These are phyloP conservation scores for Eubasilissa regina DNA, from an alignment of 1,140 invertebrate genomes.

Conservation along the genomic window DNA sequence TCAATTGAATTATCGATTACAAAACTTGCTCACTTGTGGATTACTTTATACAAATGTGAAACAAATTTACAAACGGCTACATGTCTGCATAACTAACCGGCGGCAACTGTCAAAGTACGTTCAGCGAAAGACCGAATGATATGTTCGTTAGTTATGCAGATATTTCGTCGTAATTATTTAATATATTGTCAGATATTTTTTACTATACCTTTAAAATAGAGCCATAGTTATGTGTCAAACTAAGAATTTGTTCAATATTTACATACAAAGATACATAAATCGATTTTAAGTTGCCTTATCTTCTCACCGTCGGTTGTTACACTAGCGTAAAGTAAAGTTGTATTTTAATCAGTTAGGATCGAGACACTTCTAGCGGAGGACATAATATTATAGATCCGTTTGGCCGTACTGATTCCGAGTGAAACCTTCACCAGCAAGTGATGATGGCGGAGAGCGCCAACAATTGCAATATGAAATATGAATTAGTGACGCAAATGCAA, in stretches of 20 bases:
- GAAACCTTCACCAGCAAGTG: neutral
- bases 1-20: constrained; percentile 55
- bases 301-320: constrained; percentile 61
- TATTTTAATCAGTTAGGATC: constrained; percentile 6
- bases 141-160: neutral
- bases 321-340: constrained; percentile 55
- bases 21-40: constrained; percentile 46
- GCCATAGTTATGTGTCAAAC: constrained; percentile 58
- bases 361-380: neutral
- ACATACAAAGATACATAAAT: constrained; percentile 58
- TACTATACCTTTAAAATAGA: constrained; percentile 60
- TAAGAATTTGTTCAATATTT: constrained; percentile 58
- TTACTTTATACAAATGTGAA: constrained; percentile 54
- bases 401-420: neutral
- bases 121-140: neutral
- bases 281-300: constrained; percentile 61
- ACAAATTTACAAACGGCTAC: constrained; percentile 52
- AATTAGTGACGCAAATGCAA: constrained; percentile 62
- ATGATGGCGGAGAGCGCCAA: constrained; percentile 19
- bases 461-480: constrained; percentile 57
- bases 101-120: neutral
- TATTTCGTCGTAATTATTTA: constrained; percentile 41
- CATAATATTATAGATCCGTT: neutral
- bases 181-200: constrained; percentile 59
- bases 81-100: neutral